Conservation (phyloP, 2,797 vertebrate genomes). For the Picus viridis region DNA sequence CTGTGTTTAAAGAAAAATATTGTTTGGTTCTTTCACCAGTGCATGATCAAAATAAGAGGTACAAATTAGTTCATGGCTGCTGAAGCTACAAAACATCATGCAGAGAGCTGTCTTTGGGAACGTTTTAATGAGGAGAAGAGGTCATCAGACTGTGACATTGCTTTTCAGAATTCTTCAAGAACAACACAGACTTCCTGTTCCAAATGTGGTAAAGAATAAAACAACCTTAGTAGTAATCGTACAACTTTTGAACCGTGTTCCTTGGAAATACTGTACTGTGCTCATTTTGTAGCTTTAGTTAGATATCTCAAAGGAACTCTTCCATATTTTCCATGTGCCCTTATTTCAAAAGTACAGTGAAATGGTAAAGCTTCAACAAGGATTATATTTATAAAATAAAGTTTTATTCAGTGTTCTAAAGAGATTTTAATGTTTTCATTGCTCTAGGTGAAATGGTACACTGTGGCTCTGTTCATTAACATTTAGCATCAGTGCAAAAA, state of each 20-base stretch:
- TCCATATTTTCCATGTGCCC: conserved; percentile 85
- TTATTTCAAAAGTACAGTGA: conserved; percentile 86
- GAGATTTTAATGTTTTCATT: conserved; percentile 86
- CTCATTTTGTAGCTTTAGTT: conserved; percentile 88
- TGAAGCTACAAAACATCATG: conserved; percentile 92
- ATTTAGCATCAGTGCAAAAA: conserved; percentile 79
- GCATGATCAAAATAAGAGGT: conserved; percentile 93
- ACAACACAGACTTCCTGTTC: conserved; percentile 90
- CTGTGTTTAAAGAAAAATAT: conserved; percentile 88
- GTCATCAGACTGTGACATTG: conserved; percentile 89
- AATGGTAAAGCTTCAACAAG: conserved; percentile 80
- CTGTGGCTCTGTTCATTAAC: conserved; percentile 81
- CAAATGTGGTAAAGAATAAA: conserved; percentile 87
- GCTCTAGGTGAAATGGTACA: conserved; percentile 80
- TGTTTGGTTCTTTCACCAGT: conserved; percentile 88
- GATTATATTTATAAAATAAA: conserved; percentile 89
- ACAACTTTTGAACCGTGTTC: conserved; percentile 87
- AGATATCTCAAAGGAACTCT: conserved; percentile 84
- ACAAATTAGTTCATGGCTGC: conserved; percentile 90
- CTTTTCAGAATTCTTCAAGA: conserved; percentile 89
- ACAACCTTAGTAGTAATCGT: conserved; percentile 87
- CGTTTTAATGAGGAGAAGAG: conserved; percentile 98
- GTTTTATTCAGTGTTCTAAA: conserved; percentile 85
- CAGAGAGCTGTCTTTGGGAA: conserved; percentile 92
- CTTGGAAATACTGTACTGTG: conserved; percentile 83